Base-by-base conservation (phyloP, 2,888 invertebrate genomes). In the Leptopilina myrica region DNA sequence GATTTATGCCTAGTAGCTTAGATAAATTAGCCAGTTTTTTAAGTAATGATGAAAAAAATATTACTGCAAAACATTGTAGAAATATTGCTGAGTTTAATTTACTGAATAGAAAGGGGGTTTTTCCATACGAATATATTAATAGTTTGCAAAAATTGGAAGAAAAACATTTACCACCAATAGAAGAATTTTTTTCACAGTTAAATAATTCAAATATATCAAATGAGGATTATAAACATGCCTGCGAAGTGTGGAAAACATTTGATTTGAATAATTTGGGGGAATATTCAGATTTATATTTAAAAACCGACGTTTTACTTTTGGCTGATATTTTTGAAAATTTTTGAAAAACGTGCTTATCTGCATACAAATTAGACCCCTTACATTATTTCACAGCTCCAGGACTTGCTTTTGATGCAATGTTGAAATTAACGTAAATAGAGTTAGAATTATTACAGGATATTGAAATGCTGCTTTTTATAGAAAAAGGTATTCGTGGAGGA, bases 11-110 rank as follows among this genome's bases (percentile, higher is more conserved):
- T n/a, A 59, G 59, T 59, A 59, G 59, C 15, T 59, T 59, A 5
- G 79, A 82, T 1, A 77, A 76, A 62, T 77, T 79, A 53, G 43
- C 76, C 8, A 75, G 78, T 9, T 82, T 78, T 78, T 79, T 82
- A 77, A 26, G 65, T 33, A 79, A 81, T 76, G 66, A 75, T 5
- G 64, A 9, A 78, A 78, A 66, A 53, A 20, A 43, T 43, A 65
- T 73, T 78, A 64, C 76, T 79, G 64, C 49, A 65, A 69, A 59
- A 59, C 15, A 59, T n/a, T 59, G n/a, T 15, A 59, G 15, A n/a
- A 59, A 59, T 59, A 59, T n/a, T 59, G n/a, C 0, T 59, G 15
- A 59, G 15, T 59, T 59, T 59, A 59, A 59, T n/a, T 59, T 59
- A 59, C 59, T 59, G n/a, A 59, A 7, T 59, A 59, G 15, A n/a